phyloP scores from a whole-genome alignment of 2,113 vertebrate species.

The Gavialis gangeticus region DNA sequence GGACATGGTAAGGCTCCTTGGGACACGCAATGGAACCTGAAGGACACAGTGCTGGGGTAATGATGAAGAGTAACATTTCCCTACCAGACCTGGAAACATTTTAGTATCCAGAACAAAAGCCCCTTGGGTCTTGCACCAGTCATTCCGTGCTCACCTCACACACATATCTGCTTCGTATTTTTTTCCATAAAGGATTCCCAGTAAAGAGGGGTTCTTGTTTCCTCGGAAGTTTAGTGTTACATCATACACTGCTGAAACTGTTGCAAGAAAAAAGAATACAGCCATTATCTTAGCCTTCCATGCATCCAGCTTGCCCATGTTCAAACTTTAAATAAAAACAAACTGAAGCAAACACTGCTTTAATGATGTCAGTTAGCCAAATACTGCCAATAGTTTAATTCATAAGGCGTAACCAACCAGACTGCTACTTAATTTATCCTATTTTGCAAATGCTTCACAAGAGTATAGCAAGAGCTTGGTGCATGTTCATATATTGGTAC shows the following conservation, averaged over 20 bases:
- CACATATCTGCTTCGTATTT: conserved; percentile 96
- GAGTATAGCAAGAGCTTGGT: neutral
- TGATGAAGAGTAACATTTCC: neutral
- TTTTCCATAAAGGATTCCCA: conserved; percentile 95
- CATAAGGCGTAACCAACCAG: neutral
- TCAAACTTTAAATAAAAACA: neutral
- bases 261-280: neutral
- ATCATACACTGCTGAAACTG: conserved; percentile 95
- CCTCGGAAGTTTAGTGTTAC: conserved; percentile 98
- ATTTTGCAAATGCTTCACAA: neutral
- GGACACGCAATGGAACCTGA: neutral
- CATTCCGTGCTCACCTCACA: conserved; percentile 84
- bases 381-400: neutral
- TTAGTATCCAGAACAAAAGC: neutral
- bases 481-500: neutral
- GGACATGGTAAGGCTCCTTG: neutral
- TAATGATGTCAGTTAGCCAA: neutral
- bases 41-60: neutral
- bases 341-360: neutral
- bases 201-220: conserved; percentile 93
- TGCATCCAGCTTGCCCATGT: neutral
- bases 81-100: neutral
- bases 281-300: neutral
- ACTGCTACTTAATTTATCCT: neutral
- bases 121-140: neutral